Evolutionary conservation across 1,140 invertebrate species (phyloP), one percentile per base, ranked within the genome.

Genomic region (Wasmannia auropunctata): DNA sequence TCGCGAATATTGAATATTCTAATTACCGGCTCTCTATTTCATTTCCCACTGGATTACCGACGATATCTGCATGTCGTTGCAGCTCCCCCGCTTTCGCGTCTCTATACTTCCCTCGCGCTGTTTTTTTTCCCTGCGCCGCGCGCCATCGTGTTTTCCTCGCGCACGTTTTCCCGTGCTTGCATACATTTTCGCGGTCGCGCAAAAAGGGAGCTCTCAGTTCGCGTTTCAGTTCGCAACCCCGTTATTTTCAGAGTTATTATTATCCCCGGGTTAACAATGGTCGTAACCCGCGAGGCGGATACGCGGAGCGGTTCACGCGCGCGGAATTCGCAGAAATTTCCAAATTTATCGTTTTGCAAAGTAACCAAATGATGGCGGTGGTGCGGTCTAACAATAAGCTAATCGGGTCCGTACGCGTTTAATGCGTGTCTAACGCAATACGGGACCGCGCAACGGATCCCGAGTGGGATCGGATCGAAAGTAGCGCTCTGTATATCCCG

Each of bases 21-120:
- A 91, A 91, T 91, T 91, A 91, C 87, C 65, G 67, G 51, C 62
- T 83, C 88, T 89, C 87, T 88, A 87, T 90, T 91, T 90, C 81
- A 90, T 90, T 90, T 83, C 79, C 88, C 88, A 43, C 37, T 46
- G 86, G 80, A 88, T 85, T 83, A 87, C 65, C 49, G 63, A 87
- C 84, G 31, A 34, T 37, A 60, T 67, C n/a, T 85, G 49, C 81
- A 63, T 51, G 72, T 85, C 81, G 54, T 72, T 81, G 63, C 40
- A 25, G 28, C 63, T 3, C 84, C 31, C 19, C 25, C 65, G 49
- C 11, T 31, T 43, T 70, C 22, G 22, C 31, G 10, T 69, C 51
- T 11, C 74, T 49, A 34, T 28, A 37, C 43, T 81, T n/a, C 19
- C 14, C 77, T 40, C 75, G 58, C 75, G 58, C 43, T 37, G 37